phyloP scores from a whole-genome alignment of 2,888 invertebrate species.

The Anoncus sp. region DNA sequence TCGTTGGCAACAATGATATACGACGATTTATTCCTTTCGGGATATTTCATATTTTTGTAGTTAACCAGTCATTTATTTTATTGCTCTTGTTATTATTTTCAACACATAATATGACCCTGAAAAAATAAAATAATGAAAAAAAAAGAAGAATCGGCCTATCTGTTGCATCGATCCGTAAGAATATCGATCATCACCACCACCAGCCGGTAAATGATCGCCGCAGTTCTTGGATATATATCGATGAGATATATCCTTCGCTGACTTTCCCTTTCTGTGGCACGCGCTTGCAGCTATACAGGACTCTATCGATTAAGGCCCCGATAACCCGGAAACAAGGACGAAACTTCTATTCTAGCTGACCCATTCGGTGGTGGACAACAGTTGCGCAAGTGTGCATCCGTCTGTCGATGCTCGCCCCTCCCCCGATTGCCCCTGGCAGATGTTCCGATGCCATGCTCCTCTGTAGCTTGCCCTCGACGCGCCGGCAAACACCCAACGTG shows the following conservation, averaged over 20 bases:
- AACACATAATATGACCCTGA: too few species aligned
- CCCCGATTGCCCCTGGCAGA: slow-evolving; percentile 71
- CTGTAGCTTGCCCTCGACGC: slow-evolving; percentile 40
- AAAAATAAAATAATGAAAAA: neutral
- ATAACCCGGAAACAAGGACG: slow-evolving; percentile 57
- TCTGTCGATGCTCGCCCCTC: slow-evolving; percentile 71
- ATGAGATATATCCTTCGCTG: slow-evolving; percentile 34
- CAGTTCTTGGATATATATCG: slow-evolving; percentile 36
- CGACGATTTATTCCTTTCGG: neutral
- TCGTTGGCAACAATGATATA: neutral
- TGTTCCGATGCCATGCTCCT: slow-evolving; percentile 73
- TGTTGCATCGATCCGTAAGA: slow-evolving; percentile 25
- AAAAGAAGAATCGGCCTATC: slow-evolving; percentile 19
- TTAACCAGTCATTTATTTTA: neutral
- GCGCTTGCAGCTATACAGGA: slow-evolving; percentile 31
- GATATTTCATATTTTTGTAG: neutral
- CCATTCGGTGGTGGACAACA: slow-evolving; percentile 70
- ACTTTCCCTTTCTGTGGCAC: slow-evolving; percentile 41
- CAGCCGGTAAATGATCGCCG: slow-evolving; percentile 50
- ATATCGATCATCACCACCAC: slow-evolving; percentile 49
- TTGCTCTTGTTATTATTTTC: neutral
- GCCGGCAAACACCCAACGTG: slow-evolving; percentile 12
- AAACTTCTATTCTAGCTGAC: slow-evolving; percentile 44
- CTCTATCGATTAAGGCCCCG: slow-evolving; percentile 49
- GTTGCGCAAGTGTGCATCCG: slow-evolving; percentile 77